These are phyloP conservation scores for Alcis repandata DNA, from an alignment of 2,888 invertebrate species.

Conservation along the genomic window DNA sequence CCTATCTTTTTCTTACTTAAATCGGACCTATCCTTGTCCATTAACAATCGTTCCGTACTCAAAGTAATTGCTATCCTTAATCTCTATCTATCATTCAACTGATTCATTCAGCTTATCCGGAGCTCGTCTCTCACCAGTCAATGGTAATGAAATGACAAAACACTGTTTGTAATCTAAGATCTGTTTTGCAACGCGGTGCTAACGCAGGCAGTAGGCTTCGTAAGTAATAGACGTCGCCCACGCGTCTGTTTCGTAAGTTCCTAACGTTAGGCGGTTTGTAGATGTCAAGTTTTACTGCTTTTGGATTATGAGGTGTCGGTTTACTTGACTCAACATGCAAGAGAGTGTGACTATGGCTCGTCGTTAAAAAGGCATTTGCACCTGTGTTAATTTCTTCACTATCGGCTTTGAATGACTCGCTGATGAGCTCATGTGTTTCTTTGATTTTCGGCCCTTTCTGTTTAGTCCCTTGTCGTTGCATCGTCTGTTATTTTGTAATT, in stretches of 20 bases:
- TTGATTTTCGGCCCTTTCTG: too few relatives aligned
- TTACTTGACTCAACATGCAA: not conserved
- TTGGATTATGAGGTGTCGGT: not conserved
- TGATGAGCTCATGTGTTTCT: too few relatives aligned
- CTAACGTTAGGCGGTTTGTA: constrained; percentile 30
- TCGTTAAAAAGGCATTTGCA: not conserved
- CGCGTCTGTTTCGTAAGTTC: constrained; percentile 47
- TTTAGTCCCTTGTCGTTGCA: too few relatives aligned
- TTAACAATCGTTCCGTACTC: too few relatives aligned
- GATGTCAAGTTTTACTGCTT: constrained; percentile 21
- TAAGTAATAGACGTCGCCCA: constrained; percentile 44
- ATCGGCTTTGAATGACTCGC: not conserved
- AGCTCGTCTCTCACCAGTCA: constrained; percentile 32
- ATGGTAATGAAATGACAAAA: constrained; percentile 42
- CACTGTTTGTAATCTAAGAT: constrained; percentile 42
- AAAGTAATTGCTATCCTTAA: not conserved
- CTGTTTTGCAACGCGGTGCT: constrained; percentile 44
- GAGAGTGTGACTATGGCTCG: not conserved
- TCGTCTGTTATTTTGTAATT: too few relatives aligned
- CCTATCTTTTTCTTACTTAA: too few relatives aligned
- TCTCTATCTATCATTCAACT: constrained; percentile 3
- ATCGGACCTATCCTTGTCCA: too few relatives aligned
- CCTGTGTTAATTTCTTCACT: not conserved
- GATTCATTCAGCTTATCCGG: constrained; percentile 20
- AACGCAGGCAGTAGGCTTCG: constrained; percentile 42